Conservation (phyloP, 1,140 invertebrate species). For the Hyles euphorbiae region DNA sequence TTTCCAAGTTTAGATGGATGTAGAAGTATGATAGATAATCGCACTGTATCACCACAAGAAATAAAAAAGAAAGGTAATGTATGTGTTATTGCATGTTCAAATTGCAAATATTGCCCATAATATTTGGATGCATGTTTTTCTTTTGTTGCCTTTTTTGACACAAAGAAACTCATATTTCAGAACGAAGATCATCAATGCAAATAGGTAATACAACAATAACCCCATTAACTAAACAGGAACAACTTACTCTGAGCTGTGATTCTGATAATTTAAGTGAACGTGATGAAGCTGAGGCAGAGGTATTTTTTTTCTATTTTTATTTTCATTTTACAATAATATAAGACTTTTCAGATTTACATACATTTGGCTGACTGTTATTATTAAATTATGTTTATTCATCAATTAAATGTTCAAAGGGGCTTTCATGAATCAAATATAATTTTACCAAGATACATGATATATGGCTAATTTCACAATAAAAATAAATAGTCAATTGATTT, state of each 20-base stretch:
- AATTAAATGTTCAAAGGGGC: too few species aligned
- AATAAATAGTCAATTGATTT: too few species aligned
- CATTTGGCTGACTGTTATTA: too few species aligned
- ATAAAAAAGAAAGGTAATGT: conserved; percentile 67
- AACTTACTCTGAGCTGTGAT: conserved; percentile 78
- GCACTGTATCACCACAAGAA: conserved; percentile 74
- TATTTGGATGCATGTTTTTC: neutral
- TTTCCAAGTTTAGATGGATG: conserved; percentile 88
- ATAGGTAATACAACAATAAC: conserved; percentile 84
- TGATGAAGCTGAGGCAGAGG: conserved; percentile 89
- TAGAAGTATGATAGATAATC: conserved; percentile 77
- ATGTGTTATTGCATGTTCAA: neutral
- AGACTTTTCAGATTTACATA: too few species aligned
- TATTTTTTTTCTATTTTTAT: conserved; percentile 46
- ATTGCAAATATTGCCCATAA: neutral
- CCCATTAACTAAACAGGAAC: conserved; percentile 75
- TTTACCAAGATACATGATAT: neutral
- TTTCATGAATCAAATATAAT: too few species aligned
- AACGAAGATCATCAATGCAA: conserved; percentile 71
- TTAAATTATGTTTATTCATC: too few species aligned
- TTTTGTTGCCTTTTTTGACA: conserved; percentile 1
- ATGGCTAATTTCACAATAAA: neutral
- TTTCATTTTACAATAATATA: too few species aligned
- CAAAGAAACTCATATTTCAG: conserved; percentile 38
- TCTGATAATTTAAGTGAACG: conserved; percentile 84